These are phyloP conservation scores for Catostylus mosaicus DNA, from an alignment of 30 jellyfish, hydroid and myxozoan genomes.

Conservation along the genomic window DNA sequence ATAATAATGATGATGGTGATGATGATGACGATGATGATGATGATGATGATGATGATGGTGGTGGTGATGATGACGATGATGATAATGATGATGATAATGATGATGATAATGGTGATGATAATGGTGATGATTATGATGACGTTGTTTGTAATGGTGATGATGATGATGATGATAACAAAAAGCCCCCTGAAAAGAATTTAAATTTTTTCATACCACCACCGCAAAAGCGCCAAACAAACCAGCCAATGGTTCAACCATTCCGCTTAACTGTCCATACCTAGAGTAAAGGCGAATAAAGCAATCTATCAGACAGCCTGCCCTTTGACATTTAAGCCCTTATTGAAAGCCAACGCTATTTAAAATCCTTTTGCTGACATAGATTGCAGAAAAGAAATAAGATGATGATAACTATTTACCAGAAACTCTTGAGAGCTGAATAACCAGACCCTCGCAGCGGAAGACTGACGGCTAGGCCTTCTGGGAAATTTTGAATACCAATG, in stretches of 20 bases:
- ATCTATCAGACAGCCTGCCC: no score
- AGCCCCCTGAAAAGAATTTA: no score
- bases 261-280: slow-evolving; percentile 98
- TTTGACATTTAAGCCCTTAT: no score
- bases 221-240: slow-evolving; percentile 92
- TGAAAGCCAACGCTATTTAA: no score
- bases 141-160: no score
- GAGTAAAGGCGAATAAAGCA: slow-evolving; percentile 8
- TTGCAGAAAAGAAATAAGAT: neutral
- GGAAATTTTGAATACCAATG: slow-evolving; percentile 94
- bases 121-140: no score
- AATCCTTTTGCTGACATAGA: neutral
- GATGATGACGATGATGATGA: neutral
- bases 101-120: no score
- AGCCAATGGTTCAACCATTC: slow-evolving; percentile 96
- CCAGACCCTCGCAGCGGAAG: slow-evolving; percentile 97
- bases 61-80: no score
- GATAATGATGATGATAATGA: no score
- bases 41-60: no score
- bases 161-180: no score
- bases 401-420: slow-evolving; percentile 58
- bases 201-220: slow-evolving; percentile 87
- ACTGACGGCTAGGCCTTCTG: slow-evolving; percentile 97
- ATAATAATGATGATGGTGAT: neutral
- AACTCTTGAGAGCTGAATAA: slow-evolving; percentile 85